Base-by-base conservation (phyloP, 2,113 vertebrate species). In the Etheostoma cragini region DNA sequence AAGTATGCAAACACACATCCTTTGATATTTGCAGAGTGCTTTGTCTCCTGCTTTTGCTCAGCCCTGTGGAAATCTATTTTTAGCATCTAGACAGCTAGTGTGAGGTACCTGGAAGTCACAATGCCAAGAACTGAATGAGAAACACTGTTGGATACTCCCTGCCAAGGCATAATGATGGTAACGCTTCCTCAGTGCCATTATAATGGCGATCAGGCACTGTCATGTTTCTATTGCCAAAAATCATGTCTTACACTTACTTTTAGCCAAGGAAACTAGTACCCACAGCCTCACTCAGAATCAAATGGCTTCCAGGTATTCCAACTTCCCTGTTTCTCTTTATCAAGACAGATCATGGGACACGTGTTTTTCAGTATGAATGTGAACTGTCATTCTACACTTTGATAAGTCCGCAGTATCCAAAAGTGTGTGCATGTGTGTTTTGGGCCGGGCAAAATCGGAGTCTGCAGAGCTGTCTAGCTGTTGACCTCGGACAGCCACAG, bases 31-130 rank as follows among this genome's bases (percentile, higher is more conserved):
- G 71, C 46, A 60, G 57, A 83, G 78, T 80, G 65, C 80, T 83
- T 90, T 64, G 82, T 89, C 80, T 85, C 80, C 77, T 22, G 67
- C 75, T 91, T 87, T 80, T 60, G 72, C 89, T 88, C 78, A 69
- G 85, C 85, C 87, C 89, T 91, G 88, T 92, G 87, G 86, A 94
- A 82, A 89, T 81, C 77, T 76, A 19, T 91, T 87, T 80, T 91
- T 91, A 89, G 86, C 91, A 92, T 88, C 88, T 90, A 91, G 92
- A 93, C 93, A 93, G 92, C 93, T 95, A 94, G 85, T 71, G 80
- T 89, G 85, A 84, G 89, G 76, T 89, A 91, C 90, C 90, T 92
- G 88, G 90, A 92, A 89, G 90, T 90, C 89, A 76, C 70, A 76
- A 91, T 72, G 89, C 94, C 91, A 93, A 93, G 90, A 91, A 82